Evolutionary conservation across 2,113 vertebrate species (phyloP).

Genomic region (Rhinopithecus roxellana): DNA sequence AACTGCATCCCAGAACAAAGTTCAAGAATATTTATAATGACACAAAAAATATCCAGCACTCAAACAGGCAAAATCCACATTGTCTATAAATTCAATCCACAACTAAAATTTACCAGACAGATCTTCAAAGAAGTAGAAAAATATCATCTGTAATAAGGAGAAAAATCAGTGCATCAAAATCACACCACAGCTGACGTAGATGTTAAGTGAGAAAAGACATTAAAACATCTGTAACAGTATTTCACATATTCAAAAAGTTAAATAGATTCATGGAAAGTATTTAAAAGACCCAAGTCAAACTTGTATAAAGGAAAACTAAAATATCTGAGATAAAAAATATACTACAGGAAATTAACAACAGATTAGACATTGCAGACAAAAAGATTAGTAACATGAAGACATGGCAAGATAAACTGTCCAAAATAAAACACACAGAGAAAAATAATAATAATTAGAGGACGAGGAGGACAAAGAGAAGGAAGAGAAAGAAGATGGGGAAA

Average conservation of each 20-base stretch:
- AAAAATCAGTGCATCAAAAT: not conserved
- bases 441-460: not conserved
- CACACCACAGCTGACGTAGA: not conserved
- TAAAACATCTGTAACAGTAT: not conserved
- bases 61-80: not conserved
- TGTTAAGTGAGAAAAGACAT: not conserved
- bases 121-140: not conserved
- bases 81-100: not conserved
- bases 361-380: not conserved
- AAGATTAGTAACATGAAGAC: not conserved
- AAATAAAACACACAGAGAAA: not conserved
- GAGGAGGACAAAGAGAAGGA: not conserved
- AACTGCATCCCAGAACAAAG: not conserved
- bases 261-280: not conserved
- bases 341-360: not conserved
- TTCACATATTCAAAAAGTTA: not conserved
- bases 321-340: not conserved
- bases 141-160: not conserved
- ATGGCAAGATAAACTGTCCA: not conserved
- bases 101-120: not conserved
- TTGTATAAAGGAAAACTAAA: not conserved
- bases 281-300: not conserved
- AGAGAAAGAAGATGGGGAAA: not conserved
- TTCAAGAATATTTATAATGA: not conserved
- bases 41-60: not conserved